Conservation (phyloP, 1,140 invertebrate species). For the Copidosoma floridanum region DNA sequence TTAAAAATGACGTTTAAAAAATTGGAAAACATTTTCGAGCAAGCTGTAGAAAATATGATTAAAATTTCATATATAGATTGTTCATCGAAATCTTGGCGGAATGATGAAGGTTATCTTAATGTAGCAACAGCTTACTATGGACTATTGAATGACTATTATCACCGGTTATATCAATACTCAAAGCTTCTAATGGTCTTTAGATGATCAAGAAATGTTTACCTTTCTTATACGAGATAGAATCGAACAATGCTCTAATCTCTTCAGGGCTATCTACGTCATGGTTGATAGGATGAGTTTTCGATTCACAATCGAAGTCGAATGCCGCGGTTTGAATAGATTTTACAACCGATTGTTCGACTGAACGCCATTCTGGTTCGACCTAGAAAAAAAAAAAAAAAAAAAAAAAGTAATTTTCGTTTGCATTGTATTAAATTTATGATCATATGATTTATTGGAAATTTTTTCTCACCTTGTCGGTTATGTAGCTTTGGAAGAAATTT, state of each 20-base stretch:
- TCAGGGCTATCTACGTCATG: conserved; percentile 67
- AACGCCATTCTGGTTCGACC: conserved; percentile 67
- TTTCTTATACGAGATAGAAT: conserved; percentile 76
- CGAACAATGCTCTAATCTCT: conserved; percentile 76
- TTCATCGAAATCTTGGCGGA: too few relatives aligned
- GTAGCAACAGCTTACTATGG: neutral
- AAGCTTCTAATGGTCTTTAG: conserved; percentile 10
- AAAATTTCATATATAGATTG: too few relatives aligned
- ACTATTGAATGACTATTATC: conserved; percentile 7
- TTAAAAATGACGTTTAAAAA: too few relatives aligned
- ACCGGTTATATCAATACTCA: neutral
- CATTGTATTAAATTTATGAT: too few relatives aligned
- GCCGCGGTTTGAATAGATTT: conserved; percentile 65
- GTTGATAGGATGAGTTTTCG: conserved; percentile 73
- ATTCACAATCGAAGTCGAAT: conserved; percentile 65
- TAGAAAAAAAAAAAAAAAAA: conserved; percentile 32
- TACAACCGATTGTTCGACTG: conserved; percentile 77
- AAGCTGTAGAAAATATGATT: too few relatives aligned
- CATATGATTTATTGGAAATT: neutral
- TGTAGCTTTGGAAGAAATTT: conserved; percentile 69
- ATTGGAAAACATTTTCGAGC: too few relatives aligned
- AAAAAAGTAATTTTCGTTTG: too few relatives aligned
- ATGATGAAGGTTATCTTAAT: neutral
- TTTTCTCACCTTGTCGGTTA: conserved; percentile 52
- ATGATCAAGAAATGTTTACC: conserved; percentile 47